phyloP scores from a whole-genome alignment of 2,888 invertebrate genomes.

The Trissoscelio sp. region DNA sequence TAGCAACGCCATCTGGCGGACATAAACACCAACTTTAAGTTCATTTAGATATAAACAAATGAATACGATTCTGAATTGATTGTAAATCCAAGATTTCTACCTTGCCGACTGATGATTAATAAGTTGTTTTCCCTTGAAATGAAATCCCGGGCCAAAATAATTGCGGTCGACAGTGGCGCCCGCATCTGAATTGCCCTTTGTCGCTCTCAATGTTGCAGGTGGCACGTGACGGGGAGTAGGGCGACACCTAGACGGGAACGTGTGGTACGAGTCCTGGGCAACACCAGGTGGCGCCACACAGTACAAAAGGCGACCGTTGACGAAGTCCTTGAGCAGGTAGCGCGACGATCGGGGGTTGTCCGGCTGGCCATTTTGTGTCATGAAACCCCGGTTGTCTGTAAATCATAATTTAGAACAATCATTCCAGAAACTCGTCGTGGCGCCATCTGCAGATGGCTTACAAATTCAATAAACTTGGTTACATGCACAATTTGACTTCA shows the following conservation, averaged over 20 bases:
- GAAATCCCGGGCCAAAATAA: too few species aligned
- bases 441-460: too few species aligned
- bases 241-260: constrained; percentile 84
- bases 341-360: constrained; percentile 96
- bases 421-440: constrained; percentile 4
- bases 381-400: constrained; percentile 96
- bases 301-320: constrained; percentile 93
- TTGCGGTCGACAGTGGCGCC: constrained; percentile 87
- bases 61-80: too few species aligned
- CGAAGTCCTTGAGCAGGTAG: constrained; percentile 95
- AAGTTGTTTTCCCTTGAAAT: constrained; percentile 73
- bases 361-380: constrained; percentile 97
- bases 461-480: too few species aligned
- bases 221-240: constrained; percentile 83
- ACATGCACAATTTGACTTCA: too few species aligned
- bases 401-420: constrained; percentile 2
- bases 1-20: constrained; percentile 2
- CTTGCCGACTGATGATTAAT: too few species aligned
- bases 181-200: constrained; percentile 83
- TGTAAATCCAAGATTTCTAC: too few species aligned
- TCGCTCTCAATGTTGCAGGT: constrained; percentile 85
- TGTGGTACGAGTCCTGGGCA: constrained; percentile 86
- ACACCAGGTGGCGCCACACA: constrained; percentile 92
- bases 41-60: too few species aligned
- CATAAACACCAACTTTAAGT: too few species aligned